A percentile compares a stretch with the other conserved stretches of the same genome.
These are phyloP conservation scores for Corbicula japonica DNA, from an alignment of 2,888 invertebrate species.

Conservation along the genomic window DNA sequence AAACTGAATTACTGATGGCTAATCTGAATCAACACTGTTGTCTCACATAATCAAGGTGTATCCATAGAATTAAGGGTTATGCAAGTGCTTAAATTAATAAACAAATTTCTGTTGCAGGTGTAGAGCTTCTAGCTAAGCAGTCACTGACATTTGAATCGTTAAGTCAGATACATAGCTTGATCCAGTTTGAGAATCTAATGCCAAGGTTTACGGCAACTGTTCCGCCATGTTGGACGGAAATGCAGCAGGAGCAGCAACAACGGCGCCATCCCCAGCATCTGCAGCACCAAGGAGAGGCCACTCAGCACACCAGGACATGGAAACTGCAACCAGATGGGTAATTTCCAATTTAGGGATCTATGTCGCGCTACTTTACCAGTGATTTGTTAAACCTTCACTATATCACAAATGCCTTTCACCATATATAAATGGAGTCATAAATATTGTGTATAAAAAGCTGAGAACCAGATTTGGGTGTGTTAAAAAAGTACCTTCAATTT, in stretches of 20 bases:
- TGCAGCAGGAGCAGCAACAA: slow-evolving; percentile 96
- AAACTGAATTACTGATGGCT: too few species aligned
- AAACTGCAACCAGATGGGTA: slow-evolving; percentile 94
- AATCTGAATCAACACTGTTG: too few species aligned
- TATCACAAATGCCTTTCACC: too few species aligned
- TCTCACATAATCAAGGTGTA: too few species aligned
- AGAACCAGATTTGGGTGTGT: too few species aligned
- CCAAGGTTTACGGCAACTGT: slow-evolving; percentile 94
- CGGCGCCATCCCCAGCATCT: slow-evolving; percentile 94
- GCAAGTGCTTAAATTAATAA: too few species aligned
- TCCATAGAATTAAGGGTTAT: too few species aligned
- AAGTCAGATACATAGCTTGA: slow-evolving; percentile 91
- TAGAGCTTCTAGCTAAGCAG: slow-evolving; percentile 85
- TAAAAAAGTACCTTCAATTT: too few species aligned
- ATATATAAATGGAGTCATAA: too few species aligned
- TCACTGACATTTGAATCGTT: slow-evolving; percentile 89
- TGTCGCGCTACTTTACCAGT: too few species aligned
- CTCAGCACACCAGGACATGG: slow-evolving; percentile 94
- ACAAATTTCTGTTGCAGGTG: slow-evolving; percentile 58
- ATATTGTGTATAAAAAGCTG: too few species aligned
- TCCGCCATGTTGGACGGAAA: slow-evolving; percentile 97
- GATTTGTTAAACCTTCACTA: too few species aligned
- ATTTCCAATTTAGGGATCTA: slow-evolving; percentile 45
- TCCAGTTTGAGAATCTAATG: slow-evolving; percentile 91
- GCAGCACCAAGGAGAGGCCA: slow-evolving; percentile 90